phyloP scores from a whole-genome alignment of 2,113 vertebrate species.

The Ptychochromis oligacanthus region DNA sequence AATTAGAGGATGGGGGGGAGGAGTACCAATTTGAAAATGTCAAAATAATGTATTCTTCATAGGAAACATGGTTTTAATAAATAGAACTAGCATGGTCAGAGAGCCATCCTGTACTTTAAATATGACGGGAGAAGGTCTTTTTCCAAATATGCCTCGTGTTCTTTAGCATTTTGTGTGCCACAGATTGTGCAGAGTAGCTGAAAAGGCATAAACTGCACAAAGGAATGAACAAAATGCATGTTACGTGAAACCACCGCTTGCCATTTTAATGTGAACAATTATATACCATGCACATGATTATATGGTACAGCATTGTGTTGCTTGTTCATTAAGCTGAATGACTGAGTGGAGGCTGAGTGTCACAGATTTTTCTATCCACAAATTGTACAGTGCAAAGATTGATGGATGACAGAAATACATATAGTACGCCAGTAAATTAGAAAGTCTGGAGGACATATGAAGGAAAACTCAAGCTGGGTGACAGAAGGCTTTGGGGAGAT shows the following conservation, averaged over 20 bases:
- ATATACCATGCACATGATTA: slow-evolving; percentile 57
- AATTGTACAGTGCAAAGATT: slow-evolving; percentile 59
- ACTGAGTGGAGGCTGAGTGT: slow-evolving; percentile 52
- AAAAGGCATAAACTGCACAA: slow-evolving; percentile 45
- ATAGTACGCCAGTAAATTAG: slow-evolving; percentile 49
- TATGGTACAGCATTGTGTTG: slow-evolving; percentile 55
- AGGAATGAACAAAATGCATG: slow-evolving; percentile 67
- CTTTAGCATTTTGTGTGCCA: slow-evolving; percentile 30
- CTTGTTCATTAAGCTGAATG: slow-evolving; percentile 64
- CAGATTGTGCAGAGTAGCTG: slow-evolving; percentile 19
- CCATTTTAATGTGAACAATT: slow-evolving; percentile 69
- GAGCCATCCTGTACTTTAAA: slow-evolving; percentile 10
- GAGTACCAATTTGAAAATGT: slow-evolving; percentile 65
- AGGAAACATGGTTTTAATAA: slow-evolving; percentile 68
- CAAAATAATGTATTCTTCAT: slow-evolving; percentile 66
- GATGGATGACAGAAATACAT: slow-evolving; percentile 70
- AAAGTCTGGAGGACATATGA: slow-evolving; percentile 28
- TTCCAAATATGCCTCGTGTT: slow-evolving; percentile 38
- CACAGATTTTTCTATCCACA: slow-evolving; percentile 59
- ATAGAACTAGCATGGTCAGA: slow-evolving; percentile 55
- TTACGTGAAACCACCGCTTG: slow-evolving; percentile 54
- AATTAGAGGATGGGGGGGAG: slow-evolving; percentile 72
- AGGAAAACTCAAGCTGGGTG: slow-evolving; percentile 19
- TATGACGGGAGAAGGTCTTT: neutral
- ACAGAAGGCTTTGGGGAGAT: slow-evolving; percentile 20